Conservation (phyloP, 2,888 invertebrate species). For the Chrysodeixis includens region DNA sequence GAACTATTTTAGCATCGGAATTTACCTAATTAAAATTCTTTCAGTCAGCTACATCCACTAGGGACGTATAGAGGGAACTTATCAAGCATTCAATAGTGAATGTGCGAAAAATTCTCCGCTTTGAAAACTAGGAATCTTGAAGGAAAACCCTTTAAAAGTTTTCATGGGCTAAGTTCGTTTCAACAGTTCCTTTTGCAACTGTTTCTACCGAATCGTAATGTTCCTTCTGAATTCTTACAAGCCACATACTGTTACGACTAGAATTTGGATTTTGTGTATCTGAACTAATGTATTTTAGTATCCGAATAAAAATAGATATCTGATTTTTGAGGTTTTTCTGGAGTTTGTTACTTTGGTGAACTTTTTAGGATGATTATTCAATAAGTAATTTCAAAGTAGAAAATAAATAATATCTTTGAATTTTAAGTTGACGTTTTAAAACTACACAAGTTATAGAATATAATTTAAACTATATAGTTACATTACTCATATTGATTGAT, state of each 20-base stretch:
- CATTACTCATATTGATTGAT: too few relatives aligned
- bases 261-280: conserved; percentile 35
- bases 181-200: conserved; percentile 50
- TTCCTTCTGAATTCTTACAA: conserved; percentile 43
- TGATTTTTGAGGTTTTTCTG: conserved; percentile 7
- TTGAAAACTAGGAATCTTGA: conserved; percentile 59
- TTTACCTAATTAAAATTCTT: conserved; percentile 26
- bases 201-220: conserved; percentile 60
- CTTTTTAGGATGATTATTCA: background rate
- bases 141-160: conserved; percentile 74
- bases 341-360: conserved; percentile 24
- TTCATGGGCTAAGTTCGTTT: conserved; percentile 76
- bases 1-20: conserved; percentile 13
- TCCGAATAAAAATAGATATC: conserved; percentile 34
- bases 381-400: background rate
- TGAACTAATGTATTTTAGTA: conserved; percentile 38
- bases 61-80: conserved; percentile 30
- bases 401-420: too few relatives aligned
- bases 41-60: conserved; percentile 2
- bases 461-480: too few relatives aligned
- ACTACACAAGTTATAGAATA: too few relatives aligned
- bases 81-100: conserved; percentile 45
- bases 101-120: conserved; percentile 21
- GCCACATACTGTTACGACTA: conserved; percentile 35
- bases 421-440: too few relatives aligned